Conservation (phyloP, 2,113 vertebrate species). For the Thinocorus orbignyianus region DNA sequence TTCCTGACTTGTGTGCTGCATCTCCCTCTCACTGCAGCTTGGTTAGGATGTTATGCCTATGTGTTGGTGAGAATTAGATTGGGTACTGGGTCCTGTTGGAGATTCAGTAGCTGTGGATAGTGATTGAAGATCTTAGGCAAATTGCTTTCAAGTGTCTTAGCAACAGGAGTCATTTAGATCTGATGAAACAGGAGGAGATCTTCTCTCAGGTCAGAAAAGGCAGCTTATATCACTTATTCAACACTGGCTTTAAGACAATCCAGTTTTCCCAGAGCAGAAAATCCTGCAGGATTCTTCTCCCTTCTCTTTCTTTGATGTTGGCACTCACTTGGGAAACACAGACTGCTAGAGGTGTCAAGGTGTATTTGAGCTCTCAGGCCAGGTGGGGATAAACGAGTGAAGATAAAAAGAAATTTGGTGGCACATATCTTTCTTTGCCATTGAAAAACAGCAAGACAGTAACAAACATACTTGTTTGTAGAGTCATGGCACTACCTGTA, state of each 20-base stretch:
- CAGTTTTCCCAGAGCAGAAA: not conserved
- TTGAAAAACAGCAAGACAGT: not conserved
- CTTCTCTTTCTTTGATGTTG: not conserved
- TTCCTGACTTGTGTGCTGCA: not conserved
- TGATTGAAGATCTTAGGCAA: not conserved
- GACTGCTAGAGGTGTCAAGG: not conserved
- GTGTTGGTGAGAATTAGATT: not conserved
- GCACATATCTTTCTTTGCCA: not conserved
- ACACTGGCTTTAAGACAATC: not conserved
- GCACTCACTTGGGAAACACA: not conserved
- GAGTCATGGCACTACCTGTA: not conserved
- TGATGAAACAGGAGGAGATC: not conserved
- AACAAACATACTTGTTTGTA: not conserved
- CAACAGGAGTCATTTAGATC: not conserved
- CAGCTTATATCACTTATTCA: not conserved
- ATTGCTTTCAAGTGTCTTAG: slow-evolving; percentile 28
- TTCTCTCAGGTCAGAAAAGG: not conserved
- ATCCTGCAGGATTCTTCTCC: not conserved
- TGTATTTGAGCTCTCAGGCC: not conserved
- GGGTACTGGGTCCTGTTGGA: not conserved
- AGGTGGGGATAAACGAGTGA: not conserved
- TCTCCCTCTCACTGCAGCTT: not conserved
- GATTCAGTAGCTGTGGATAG: not conserved
- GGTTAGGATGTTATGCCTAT: not conserved
- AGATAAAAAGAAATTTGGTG: not conserved